A percentile compares a stretch with the other conserved stretches of the same genome.
phyloP scores from a whole-genome alignment of 2,888 invertebrate genomes.

The Miltochrista miniata region DNA sequence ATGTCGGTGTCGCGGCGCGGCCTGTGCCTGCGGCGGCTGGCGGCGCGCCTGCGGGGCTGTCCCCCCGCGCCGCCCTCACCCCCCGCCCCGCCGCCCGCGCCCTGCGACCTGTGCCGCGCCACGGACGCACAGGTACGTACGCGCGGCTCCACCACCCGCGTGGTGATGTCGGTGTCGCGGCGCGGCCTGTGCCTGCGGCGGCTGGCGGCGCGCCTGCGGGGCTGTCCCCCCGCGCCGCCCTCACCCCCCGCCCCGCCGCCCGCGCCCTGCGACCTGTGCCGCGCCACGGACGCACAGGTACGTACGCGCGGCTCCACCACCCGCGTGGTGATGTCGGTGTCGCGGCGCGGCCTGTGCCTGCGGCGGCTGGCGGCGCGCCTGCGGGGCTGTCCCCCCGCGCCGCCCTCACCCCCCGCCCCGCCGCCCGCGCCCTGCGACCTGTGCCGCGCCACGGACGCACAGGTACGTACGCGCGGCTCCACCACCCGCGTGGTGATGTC shows the following conservation, averaged over 20 bases:
- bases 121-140: constrained; percentile 24
- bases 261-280: constrained; percentile 11
- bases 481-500: constrained; percentile 37
- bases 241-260: too few relatives aligned
- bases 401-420: too few relatives aligned
- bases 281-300: constrained; percentile 27
- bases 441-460: constrained; percentile 26
- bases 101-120: constrained; percentile 14
- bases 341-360: constrained; percentile 60
- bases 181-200: constrained; percentile 63
- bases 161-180: constrained; percentile 42
- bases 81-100: too few relatives aligned
- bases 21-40: constrained; percentile 61
- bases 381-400: too few relatives aligned
- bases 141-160: constrained; percentile 15
- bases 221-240: too few relatives aligned
- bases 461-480: constrained; percentile 17
- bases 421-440: constrained; percentile 5
- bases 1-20: constrained; percentile 52
- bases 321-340: constrained; percentile 35
- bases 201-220: constrained; percentile 58
- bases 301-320: constrained; percentile 15
- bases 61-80: too few relatives aligned
- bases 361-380: constrained; percentile 59
- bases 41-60: constrained; percentile 50